Conservation (phyloP, 2,113 vertebrate species). For the Origma solitaria region DNA sequence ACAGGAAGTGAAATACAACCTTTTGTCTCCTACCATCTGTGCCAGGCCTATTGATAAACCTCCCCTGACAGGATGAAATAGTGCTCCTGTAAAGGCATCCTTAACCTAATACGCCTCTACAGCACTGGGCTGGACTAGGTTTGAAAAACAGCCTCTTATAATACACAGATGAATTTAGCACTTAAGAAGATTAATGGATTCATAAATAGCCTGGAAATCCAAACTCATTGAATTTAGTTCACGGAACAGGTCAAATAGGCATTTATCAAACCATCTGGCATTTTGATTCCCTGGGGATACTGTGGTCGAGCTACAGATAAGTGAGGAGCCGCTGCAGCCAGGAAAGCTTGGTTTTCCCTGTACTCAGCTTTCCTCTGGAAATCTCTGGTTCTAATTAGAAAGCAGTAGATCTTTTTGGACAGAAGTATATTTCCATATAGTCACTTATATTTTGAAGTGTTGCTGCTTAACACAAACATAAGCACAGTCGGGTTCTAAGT, state of each 20-base stretch:
- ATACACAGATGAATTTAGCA: constrained; percentile 59
- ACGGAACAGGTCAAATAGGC: constrained; percentile 44
- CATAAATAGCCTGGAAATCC: constrained; percentile 72
- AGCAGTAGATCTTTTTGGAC: not conserved
- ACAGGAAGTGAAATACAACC: not conserved
- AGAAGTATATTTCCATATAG: not conserved
- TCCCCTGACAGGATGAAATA: constrained; percentile 25
- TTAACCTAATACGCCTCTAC: constrained; percentile 6
- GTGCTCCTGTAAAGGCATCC: constrained; percentile 15
- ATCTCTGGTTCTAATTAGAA: not conserved
- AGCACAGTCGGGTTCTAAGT: not conserved
- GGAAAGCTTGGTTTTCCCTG: not conserved
- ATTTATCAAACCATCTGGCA: constrained; percentile 58
- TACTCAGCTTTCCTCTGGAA: not conserved
- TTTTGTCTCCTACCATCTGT: constrained; percentile 5
- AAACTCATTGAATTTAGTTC: constrained; percentile 66
- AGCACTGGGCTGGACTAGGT: constrained; percentile 46
- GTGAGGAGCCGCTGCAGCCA: not conserved
- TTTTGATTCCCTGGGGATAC: not conserved
- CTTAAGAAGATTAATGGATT: constrained; percentile 80
- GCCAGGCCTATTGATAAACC: constrained; percentile 12
- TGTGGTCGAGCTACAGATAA: not conserved
- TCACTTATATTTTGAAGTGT: not conserved
- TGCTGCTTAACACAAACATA: not conserved
- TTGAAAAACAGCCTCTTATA: constrained; percentile 63